Percentiles rank a stretch among this genome's conserved stretches.
phyloP scores from a whole-genome alignment of 2,888 invertebrate species.

The Euzophera pinguis region DNA sequence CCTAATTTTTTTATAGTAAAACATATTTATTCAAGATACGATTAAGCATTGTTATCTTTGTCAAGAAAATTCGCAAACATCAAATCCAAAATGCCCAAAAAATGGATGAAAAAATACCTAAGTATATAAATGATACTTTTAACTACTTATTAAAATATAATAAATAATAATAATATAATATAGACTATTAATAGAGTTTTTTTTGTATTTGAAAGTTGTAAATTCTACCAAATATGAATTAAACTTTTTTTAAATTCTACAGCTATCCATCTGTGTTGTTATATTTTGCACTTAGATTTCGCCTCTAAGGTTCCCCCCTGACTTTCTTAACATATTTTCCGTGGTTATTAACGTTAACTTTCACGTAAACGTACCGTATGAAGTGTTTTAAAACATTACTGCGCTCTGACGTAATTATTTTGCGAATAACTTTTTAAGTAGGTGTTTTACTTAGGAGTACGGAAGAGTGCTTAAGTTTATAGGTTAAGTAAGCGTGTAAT shows the following conservation, averaged over 20 bases:
- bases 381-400: conserved; percentile 66
- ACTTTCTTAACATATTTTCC: conserved; percentile 35
- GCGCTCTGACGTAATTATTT: conserved; percentile 55
- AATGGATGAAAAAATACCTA: no score
- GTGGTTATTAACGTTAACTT: conserved; percentile 42
- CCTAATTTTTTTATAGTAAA: no score
- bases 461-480: conserved; percentile 29
- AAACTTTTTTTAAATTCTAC: neutral
- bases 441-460: conserved; percentile 37
- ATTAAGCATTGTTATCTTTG: no score
- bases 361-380: conserved; percentile 48
- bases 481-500: conserved; percentile 19
- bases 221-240: neutral
- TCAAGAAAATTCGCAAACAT: no score
- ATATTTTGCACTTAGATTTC: neutral
- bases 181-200: no score
- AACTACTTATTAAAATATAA: no score
- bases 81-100: no score
- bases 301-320: conserved; percentile 30
- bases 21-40: no score
- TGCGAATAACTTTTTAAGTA: conserved; percentile 47
- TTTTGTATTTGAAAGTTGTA: neutral
- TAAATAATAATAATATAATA: no score
- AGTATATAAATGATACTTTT: no score
- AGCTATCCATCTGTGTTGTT: neutral